A percentile compares a stretch with the other conserved stretches of the same genome.
Evolutionary conservation across 2,888 invertebrate species (phyloP).

Genomic region (Lepetodrilus schrolli): DNA sequence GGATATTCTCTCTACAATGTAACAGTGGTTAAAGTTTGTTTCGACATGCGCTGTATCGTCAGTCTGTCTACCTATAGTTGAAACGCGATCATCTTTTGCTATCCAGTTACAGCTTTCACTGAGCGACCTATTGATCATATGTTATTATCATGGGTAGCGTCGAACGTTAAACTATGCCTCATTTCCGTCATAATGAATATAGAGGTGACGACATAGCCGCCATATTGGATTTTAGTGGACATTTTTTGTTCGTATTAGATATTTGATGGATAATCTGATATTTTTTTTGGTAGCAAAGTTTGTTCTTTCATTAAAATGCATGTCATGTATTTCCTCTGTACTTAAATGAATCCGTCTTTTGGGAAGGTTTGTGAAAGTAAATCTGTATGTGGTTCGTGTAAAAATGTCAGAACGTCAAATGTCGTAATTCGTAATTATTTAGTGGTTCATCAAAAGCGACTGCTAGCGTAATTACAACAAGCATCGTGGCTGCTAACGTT

Average conservation of each 20-base stretch:
- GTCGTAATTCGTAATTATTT: background rate
- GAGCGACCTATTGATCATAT: background rate
- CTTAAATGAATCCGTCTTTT: conserved; percentile 7
- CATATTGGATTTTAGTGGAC: background rate
- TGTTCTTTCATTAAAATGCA: conserved; percentile 8
- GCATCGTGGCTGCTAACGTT: too few relatives aligned
- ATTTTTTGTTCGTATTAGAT: background rate
- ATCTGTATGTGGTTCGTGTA: background rate
- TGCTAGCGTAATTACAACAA: too few relatives aligned
- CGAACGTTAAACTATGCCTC: background rate
- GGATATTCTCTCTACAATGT: background rate
- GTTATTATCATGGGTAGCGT: background rate
- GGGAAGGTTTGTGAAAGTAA: conserved; percentile 4
- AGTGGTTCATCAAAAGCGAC: background rate
- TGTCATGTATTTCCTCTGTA: background rate
- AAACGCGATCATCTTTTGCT: background rate
- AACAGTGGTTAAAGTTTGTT: conserved; percentile 11
- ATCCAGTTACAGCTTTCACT: background rate
- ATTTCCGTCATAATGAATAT: background rate
- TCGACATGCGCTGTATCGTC: background rate
- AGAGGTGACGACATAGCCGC: background rate
- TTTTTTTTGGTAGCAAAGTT: background rate
- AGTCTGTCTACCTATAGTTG: background rate
- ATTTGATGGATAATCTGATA: conserved; percentile 12
- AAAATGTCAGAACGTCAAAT: background rate